Conservation (phyloP, 2,888 invertebrate genomes). For the Amphipyra tragopoginis region DNA sequence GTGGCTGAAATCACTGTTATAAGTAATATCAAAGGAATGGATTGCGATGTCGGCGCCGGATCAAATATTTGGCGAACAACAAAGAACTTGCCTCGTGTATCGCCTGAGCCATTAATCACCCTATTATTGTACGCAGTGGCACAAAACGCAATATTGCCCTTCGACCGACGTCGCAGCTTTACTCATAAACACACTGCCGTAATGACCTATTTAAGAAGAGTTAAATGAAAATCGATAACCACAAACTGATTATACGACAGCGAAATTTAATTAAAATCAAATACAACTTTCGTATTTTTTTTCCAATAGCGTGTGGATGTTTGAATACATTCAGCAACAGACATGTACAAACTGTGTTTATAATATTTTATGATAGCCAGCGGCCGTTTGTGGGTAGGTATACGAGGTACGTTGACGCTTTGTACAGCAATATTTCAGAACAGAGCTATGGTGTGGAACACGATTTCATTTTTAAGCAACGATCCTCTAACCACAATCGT, state of each 20-base stretch:
- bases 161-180: constrained; percentile 74
- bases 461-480: constrained; percentile 15
- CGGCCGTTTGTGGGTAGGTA: constrained; percentile 1
- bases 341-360: constrained; percentile 10
- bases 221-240: constrained; percentile 85
- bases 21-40: constrained; percentile 78
- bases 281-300: constrained; percentile 31
- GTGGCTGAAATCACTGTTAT: constrained; percentile 65
- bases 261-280: constrained; percentile 54
- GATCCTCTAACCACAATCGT: background rate
- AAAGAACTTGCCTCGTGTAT: constrained; percentile 84
- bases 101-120: constrained; percentile 86
- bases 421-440: constrained; percentile 34
- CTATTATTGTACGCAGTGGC: constrained; percentile 83
- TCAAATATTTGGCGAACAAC: constrained; percentile 87
- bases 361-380: constrained; percentile 4
- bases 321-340: constrained; percentile 16
- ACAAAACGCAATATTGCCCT: constrained; percentile 86
- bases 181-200: constrained; percentile 82
- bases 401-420: constrained; percentile 17
- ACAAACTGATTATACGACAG: constrained; percentile 64
- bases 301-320: constrained; percentile 11
- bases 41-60: constrained; percentile 77
- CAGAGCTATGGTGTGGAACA: constrained; percentile 21
- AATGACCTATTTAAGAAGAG: constrained; percentile 85